These are phyloP conservation scores for Sinelater perroti DNA, from an alignment of 2,888 invertebrate species.

Conservation along the genomic window DNA sequence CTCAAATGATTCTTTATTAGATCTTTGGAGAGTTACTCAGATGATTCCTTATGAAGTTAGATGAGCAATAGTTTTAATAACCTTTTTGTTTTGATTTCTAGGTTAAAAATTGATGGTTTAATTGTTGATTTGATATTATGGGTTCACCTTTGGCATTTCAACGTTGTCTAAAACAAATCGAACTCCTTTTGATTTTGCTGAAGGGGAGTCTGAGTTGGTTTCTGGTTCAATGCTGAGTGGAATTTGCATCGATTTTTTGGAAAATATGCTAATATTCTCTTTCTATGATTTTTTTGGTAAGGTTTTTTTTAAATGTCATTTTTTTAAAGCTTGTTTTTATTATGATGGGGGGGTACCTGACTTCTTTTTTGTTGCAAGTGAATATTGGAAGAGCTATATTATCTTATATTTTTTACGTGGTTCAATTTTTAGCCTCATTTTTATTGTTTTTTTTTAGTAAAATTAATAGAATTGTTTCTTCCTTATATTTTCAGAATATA, in stretches of 20 bases:
- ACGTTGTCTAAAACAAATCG: constrained; percentile 75
- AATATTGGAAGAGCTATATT: too few relatives aligned
- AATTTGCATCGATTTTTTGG: constrained; percentile 49
- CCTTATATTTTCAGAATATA: too few relatives aligned
- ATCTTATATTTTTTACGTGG: constrained; percentile 65
- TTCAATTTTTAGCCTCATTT: constrained; percentile 62
- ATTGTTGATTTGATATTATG: constrained; percentile 66
- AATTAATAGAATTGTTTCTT: constrained; percentile 68
- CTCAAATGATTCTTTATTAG: too few relatives aligned
- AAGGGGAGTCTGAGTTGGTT: constrained; percentile 80
- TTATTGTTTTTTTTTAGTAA: constrained; percentile 58
- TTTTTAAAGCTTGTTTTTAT: constrained; percentile 66
- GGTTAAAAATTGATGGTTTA: constrained; percentile 64
- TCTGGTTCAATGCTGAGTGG: constrained; percentile 73
- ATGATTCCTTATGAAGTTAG: constrained; percentile 82
- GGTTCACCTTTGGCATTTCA: constrained; percentile 66
- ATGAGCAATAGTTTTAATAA: constrained; percentile 71
- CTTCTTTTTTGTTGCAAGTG: too few relatives aligned
- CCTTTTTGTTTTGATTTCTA: constrained; percentile 67
- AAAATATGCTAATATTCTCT: constrained; percentile 72
- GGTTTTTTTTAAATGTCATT: constrained; percentile 64
- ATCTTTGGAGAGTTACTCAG: constrained; percentile 74
- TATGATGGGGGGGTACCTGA: too few relatives aligned
- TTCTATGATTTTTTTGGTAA: constrained; percentile 72
- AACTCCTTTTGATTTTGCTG: too few relatives aligned